Base-by-base conservation (phyloP, 2,888 invertebrate genomes). In the Thumatha senex region DNA sequence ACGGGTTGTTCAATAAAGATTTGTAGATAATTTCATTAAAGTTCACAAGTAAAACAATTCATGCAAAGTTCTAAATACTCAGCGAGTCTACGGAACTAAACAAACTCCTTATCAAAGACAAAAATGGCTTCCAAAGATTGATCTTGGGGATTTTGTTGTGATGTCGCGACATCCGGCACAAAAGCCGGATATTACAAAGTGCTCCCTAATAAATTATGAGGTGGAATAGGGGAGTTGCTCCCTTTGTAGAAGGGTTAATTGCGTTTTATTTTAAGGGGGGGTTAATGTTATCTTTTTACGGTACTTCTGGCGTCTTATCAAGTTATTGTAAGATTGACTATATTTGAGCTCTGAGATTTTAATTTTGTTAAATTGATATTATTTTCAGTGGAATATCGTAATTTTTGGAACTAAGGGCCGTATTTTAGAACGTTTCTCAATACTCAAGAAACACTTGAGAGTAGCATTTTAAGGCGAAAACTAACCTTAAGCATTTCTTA, bases 121-220 rank as follows among this genome's bases (percentile, higher is more conserved):
- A 64, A 53, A 64, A 60, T 61, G 44, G 44, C 57, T 18, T 46
- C 30, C 41, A 52, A 55, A 55, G 67, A 61, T 64, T 60, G 72
- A 68, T 70, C 60, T 56, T 64, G 52, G 51, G 18, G 57, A 56
- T 62, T 70, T 60, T 56, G 60, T 58, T 62, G 45, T 56, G 56
- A 65, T 64, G 67, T 63, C 58, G 46, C 57, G 51, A 55, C 61
- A 63, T 66, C 68, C 62, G 55, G 38, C 46, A 40, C 41, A 47
- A 58, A 39, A 43, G 59, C 46, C 70, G 71, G 71, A 72, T 68
- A 72, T 72, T 71, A 58, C 63, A 56, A 61, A 66, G 63, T 66
- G 64, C 61, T 68, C 66, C 47, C 56, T 68, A 65, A 69, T 70
- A 65, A 69, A 65, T 69, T 70, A 65, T 48, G 33, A 54, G 67